Percentiles rank a stretch among this genome's conserved stretches.
phyloP scores from a whole-genome alignment of 30 jellyfish, hydroid and myxozoan genomes.

The Cassiopea andromeda region DNA sequence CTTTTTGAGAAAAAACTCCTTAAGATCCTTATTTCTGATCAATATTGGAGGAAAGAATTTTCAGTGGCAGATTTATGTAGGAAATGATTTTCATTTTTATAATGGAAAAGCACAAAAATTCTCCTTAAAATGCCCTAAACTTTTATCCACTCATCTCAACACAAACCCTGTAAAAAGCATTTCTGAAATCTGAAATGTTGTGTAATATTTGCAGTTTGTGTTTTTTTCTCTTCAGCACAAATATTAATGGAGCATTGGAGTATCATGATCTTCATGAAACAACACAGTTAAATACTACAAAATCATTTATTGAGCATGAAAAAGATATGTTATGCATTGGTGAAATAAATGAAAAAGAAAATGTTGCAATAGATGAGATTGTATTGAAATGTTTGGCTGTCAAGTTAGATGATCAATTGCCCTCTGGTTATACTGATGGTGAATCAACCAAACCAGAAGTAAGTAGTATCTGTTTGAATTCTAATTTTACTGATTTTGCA shows the following conservation, averaged over 20 bases:
- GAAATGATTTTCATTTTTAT: no score
- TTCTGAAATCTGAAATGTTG: not conserved
- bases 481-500: not conserved
- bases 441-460: not conserved
- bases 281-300: conserved; percentile 49
- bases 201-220: not conserved
- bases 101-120: no score
- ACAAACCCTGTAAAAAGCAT: no score
- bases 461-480: not conserved
- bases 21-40: no score
- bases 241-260: not conserved
- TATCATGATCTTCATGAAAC: not conserved
- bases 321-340: conserved; percentile 14
- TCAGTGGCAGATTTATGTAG: no score
- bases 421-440: not conserved
- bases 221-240: not conserved
- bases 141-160: no score
- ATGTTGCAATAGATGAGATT: not conserved
- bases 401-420: not conserved
- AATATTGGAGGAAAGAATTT: no score
- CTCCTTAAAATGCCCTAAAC: no score
- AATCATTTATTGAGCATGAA: conserved; percentile 60
- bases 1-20: no score
- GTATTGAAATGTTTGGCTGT: not conserved
- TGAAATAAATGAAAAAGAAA: not conserved